A percentile compares a stretch with the other conserved stretches of the same genome.
Conservation (phyloP, 2,797 vertebrate species). For the Amblyopsis hoosieri region DNA sequence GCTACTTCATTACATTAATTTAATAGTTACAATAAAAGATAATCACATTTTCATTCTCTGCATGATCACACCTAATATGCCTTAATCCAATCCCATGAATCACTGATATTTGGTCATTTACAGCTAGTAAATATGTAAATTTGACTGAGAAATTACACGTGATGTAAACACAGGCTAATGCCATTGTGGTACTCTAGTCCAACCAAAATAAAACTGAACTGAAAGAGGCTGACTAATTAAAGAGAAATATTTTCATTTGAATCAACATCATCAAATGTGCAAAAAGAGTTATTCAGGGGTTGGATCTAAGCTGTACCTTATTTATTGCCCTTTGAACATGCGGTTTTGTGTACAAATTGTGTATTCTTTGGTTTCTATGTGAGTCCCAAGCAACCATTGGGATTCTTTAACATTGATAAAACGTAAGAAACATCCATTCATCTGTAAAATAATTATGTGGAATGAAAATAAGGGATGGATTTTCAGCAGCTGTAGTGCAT, state of each 20-base stretch:
- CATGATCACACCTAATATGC: conserved; percentile 47
- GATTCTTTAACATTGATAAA: conserved; percentile 53
- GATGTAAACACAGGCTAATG: not conserved
- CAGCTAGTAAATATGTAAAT: no score
- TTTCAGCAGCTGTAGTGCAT: conserved; percentile 34
- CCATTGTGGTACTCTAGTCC: not conserved
- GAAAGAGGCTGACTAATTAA: not conserved
- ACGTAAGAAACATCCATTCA: conserved; percentile 53
- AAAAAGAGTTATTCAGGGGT: conserved; percentile 15
- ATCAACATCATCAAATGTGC: not conserved
- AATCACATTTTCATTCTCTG: conserved; percentile 32
- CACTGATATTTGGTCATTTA: conserved; percentile 6
- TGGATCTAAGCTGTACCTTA: conserved; percentile 47
- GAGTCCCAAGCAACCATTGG: conserved; percentile 63
- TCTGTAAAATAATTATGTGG: conserved; percentile 24
- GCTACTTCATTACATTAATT: conserved; percentile 2
- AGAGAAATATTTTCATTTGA: not conserved
- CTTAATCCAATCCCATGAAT: conserved; percentile 49
- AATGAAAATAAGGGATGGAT: conserved; percentile 57
- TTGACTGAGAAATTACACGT: no score
- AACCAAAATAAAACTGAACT: not conserved
- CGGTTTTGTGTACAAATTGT: conserved; percentile 53
- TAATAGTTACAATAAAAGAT: conserved; percentile 10
- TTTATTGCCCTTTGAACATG: conserved; percentile 40
- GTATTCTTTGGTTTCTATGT: conserved; percentile 65